Evolutionary conservation across 2,797 vertebrate species (phyloP), one percentile per base, ranked within the genome.

Genomic region (Bovichtus diacanthus): DNA sequence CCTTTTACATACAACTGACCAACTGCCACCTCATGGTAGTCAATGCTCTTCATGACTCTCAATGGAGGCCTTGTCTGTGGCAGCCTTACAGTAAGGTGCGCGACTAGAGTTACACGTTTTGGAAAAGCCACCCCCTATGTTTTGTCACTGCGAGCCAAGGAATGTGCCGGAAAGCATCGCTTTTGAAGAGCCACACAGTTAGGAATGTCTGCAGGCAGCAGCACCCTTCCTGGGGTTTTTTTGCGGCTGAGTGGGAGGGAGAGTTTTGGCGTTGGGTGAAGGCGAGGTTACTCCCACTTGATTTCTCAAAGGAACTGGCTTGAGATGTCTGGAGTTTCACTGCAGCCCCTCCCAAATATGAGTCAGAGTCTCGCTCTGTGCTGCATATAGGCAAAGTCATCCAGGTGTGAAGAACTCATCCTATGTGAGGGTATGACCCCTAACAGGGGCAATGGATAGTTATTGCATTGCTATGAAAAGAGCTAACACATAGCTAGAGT

Each of bases 41-140:
- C 77, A 41, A 19, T 62, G 59, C 60, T 49, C 39, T 55, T 21
- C 31, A 4, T 25, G 62, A 29, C 60, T 84, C 71, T 92, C 74
- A 91, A 91, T 87, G 85, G 70, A 71, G 70, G 84, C 84, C 74
- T 93, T 92, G 92, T 95, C 76, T 71, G 49, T 39, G 53, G 36
- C 54, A 43, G 84, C n/a, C 25, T 60, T 58, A 68, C 56, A 62
- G 58, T 65, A 74, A 29, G 53, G 49, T 31, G 60, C 68, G 62
- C 5, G 70, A 74, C 78, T 91, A 74, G 25, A 71, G 81, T 90
- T 92, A 82, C 88, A 56, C 62, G 25, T 79, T 88, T 84, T 78
- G 43, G 47, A 75, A 88, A 90, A 84, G 62, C 78, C 79, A 60
- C 49, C 65, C 55, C 63, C 66, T 82, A 68, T 88, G 85, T 89